Percentiles rank a stretch among this genome's conserved stretches.
phyloP scores from a whole-genome alignment of 2,113 vertebrate genomes.

The Myotis yumanensis region DNA sequence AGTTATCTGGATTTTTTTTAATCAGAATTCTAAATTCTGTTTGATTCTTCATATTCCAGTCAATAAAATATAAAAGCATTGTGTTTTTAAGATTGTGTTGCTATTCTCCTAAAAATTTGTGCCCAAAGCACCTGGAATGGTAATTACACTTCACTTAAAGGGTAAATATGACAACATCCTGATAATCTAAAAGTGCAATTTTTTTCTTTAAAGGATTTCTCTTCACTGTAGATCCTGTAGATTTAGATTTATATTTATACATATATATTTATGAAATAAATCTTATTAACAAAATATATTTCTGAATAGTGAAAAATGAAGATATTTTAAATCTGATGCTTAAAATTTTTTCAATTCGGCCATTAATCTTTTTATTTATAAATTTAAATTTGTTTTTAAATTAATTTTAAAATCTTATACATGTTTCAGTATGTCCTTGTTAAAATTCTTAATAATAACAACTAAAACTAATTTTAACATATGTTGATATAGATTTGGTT shows the following conservation, averaged over 20 bases:
- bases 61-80: slow-evolving; percentile 82
- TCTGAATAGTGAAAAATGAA: slow-evolving; percentile 82
- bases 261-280: slow-evolving; percentile 87
- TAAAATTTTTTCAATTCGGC: slow-evolving; percentile 85
- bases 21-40: slow-evolving; percentile 87
- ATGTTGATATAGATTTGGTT: slow-evolving; percentile 76
- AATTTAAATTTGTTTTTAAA: slow-evolving; percentile 83
- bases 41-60: slow-evolving; percentile 85
- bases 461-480: slow-evolving; percentile 49
- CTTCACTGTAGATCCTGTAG: slow-evolving; percentile 83
- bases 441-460: slow-evolving; percentile 64
- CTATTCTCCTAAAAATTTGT: slow-evolving; percentile 79
- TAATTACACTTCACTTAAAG: slow-evolving; percentile 74
- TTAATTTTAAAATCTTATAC: slow-evolving; percentile 80
- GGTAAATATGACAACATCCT: slow-evolving; percentile 77
- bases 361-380: slow-evolving; percentile 83
- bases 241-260: slow-evolving; percentile 83
- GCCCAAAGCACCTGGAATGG: slow-evolving; percentile 84
- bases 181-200: slow-evolving; percentile 83
- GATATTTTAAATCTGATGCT: slow-evolving; percentile 86
- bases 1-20: slow-evolving; percentile 82
- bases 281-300: slow-evolving; percentile 82
- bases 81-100: slow-evolving; percentile 82
- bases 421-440: slow-evolving; percentile 77
- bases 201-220: slow-evolving; percentile 83